A percentile compares a stretch with the other conserved stretches of the same genome.
Conservation (phyloP, 2,797 vertebrate genomes). For the Platalea minor region DNA sequence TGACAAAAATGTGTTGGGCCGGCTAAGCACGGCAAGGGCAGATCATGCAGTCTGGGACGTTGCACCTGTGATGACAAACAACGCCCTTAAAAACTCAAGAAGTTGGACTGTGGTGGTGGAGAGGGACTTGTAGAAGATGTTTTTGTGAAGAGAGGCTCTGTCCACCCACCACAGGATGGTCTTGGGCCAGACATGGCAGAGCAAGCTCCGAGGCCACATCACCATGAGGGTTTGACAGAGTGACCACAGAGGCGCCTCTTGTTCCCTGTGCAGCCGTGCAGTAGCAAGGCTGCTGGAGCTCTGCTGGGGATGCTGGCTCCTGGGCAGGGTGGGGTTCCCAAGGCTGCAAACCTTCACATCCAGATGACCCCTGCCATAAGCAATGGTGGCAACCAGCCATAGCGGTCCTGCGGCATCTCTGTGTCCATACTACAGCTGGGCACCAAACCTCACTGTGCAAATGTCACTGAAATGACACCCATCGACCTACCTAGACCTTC, state of each 20-base stretch:
- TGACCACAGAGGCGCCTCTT: not conserved
- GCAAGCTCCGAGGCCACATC: not conserved
- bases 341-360: not conserved
- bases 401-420: not conserved
- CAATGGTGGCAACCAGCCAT: not conserved
- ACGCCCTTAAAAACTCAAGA: not conserved
- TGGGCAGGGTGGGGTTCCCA: not conserved
- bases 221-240: not conserved
- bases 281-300: not conserved
- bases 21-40: fast-evolving
- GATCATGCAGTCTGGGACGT: not conserved
- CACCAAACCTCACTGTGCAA: not conserved
- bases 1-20: not conserved
- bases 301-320: not conserved
- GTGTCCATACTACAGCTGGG: not conserved
- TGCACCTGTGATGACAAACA: not conserved
- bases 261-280: not conserved
- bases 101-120: not conserved
- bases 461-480: not conserved
- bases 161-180: not conserved
- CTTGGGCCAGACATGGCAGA: not conserved
- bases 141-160: not conserved
- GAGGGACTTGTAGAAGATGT: not conserved
- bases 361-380: not conserved
- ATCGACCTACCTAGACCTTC: not conserved